A percentile compares a stretch with the other conserved stretches of the same genome.
These are phyloP conservation scores for Pontoporia blainvillei DNA, from an alignment of 2,113 vertebrate species.

Conservation along the genomic window DNA sequence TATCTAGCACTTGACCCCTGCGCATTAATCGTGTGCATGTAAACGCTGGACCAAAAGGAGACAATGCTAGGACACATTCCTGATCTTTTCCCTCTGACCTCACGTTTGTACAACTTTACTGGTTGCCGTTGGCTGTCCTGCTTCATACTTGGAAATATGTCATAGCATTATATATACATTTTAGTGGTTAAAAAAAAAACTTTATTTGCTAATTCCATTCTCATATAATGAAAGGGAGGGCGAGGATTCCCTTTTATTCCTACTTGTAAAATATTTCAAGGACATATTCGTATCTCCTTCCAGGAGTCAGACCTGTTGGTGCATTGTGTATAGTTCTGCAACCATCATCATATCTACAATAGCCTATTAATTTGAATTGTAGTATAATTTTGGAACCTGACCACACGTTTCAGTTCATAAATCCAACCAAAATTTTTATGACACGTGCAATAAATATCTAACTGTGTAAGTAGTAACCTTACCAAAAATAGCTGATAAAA, in stretches of 20 bases:
- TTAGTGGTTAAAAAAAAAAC: not conserved
- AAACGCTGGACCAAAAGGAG: not conserved
- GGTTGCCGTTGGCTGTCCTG: not conserved
- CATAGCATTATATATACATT: not conserved
- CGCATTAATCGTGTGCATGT: not conserved
- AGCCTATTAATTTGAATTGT: conserved; percentile 63
- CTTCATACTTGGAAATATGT: not conserved
- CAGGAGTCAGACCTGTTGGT: conserved; percentile 34
- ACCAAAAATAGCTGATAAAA: conserved; percentile 3
- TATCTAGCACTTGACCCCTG: not conserved
- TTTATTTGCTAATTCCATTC: not conserved
- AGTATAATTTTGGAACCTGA: conserved; percentile 49
- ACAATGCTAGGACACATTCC: not conserved
- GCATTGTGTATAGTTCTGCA: conserved; percentile 39
- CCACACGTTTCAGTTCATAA: conserved; percentile 69
- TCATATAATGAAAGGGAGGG: not conserved
- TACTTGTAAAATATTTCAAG: conserved; percentile 46
- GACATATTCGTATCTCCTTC: conserved; percentile 39
- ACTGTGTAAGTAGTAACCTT: not conserved
- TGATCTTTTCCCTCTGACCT: not conserved
- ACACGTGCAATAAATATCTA: not conserved
- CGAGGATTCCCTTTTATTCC: not conserved
- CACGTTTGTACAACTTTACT: not conserved
- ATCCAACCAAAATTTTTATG: conserved; percentile 44
- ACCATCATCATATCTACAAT: conserved; percentile 65